Conservation (phyloP, 2,113 vertebrate genomes). For the Rhynchopsitta pachyrhyncha region DNA sequence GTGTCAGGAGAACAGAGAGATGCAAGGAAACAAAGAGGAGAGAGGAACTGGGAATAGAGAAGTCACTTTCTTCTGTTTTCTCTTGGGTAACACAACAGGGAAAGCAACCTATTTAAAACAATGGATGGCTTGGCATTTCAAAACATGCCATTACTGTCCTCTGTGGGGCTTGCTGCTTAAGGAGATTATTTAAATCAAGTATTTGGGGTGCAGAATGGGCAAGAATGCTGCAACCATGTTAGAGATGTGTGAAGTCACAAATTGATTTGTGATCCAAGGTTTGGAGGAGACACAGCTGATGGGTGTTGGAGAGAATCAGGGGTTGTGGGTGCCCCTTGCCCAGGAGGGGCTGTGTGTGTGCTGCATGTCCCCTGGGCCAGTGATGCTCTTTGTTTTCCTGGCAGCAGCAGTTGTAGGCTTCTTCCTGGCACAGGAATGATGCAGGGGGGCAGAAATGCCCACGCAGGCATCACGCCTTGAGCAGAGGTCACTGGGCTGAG, state of each 20-base stretch:
- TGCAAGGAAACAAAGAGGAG: background rate
- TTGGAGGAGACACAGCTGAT: background rate
- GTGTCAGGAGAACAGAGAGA: background rate
- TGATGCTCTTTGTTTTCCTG: accelerated
- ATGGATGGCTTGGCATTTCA: background rate
- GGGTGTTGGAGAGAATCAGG: background rate
- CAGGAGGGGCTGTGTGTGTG: background rate
- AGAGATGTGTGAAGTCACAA: background rate
- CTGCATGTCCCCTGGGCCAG: background rate
- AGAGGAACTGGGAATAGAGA: background rate
- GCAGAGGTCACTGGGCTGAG: background rate
- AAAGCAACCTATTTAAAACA: background rate
- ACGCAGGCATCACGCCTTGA: background rate
- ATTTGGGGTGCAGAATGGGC: background rate
- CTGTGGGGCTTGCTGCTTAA: background rate
- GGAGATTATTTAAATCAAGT: background rate
- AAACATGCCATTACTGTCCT: background rate
- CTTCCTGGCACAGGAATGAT: background rate
- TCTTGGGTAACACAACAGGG: background rate
- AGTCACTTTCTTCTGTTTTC: background rate
- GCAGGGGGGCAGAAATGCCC: background rate
- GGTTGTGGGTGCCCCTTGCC: background rate
- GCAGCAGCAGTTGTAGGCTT: background rate
- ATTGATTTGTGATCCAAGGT: background rate
- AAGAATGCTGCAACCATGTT: background rate